These are phyloP conservation scores for Lasioglossum villosulum DNA, from an alignment of 2,888 invertebrate genomes.

Conservation along the genomic window DNA sequence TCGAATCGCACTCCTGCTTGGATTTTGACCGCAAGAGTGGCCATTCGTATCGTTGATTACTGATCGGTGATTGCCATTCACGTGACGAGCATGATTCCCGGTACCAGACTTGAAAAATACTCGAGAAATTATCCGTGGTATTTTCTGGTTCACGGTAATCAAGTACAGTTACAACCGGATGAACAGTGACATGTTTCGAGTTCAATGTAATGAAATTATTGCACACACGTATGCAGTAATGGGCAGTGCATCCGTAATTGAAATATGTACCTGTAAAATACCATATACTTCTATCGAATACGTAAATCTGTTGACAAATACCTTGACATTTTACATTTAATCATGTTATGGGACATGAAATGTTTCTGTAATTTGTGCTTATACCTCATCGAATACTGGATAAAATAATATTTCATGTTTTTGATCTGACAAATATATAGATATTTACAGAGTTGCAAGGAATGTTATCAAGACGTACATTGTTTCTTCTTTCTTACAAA, in stretches of 20 bases:
- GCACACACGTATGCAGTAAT: neutral
- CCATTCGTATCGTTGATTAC: constrained; percentile 34
- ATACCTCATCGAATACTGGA: too few relatives aligned
- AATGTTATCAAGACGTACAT: too few relatives aligned
- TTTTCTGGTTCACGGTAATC: constrained; percentile 52
- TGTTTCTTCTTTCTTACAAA: too few relatives aligned
- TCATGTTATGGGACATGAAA: too few relatives aligned
- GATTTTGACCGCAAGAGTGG: constrained; percentile 43
- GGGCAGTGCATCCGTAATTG: neutral
- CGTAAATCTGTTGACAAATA: too few relatives aligned
- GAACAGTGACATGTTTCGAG: neutral
- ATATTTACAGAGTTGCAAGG: too few relatives aligned
- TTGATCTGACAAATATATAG: too few relatives aligned
- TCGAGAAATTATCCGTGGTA: constrained; percentile 51
- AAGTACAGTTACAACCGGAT: constrained; percentile 57
- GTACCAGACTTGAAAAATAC: constrained; percentile 8
- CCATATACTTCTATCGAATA: too few relatives aligned
- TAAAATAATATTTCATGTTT: too few relatives aligned
- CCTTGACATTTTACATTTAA: too few relatives aligned
- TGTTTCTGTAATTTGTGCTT: too few relatives aligned
- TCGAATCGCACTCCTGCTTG: constrained; percentile 35
- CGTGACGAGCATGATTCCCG: constrained; percentile 41
- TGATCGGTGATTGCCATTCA: constrained; percentile 59
- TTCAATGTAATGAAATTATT: constrained; percentile 40
- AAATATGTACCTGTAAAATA: neutral